Conservation (phyloP, 2,797 vertebrate species). For the Helostoma temminkii region DNA sequence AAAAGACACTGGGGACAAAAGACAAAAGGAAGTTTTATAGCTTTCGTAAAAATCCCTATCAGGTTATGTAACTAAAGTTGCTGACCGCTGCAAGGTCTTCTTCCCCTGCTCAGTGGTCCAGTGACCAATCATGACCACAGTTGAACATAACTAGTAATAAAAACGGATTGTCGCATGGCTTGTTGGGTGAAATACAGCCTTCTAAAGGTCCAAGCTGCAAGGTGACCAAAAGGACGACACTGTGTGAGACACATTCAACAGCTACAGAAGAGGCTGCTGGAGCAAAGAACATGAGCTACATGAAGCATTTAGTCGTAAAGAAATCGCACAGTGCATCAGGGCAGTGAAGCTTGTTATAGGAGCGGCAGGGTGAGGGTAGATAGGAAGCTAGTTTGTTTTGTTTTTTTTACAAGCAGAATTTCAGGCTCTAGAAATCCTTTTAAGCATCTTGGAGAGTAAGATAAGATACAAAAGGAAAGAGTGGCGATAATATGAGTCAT, state of each 20-base stretch:
- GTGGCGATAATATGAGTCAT: constrained; percentile 13
- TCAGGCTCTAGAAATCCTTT: constrained; percentile 30
- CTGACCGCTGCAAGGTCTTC: constrained; percentile 69
- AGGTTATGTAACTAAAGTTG: constrained; percentile 53
- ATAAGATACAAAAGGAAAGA: constrained; percentile 33
- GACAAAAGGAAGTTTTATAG: constrained; percentile 40
- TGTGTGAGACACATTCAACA: constrained; percentile 47
- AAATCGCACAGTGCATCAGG: constrained; percentile 20
- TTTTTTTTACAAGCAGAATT: constrained; percentile 27
- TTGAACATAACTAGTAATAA: constrained; percentile 70
- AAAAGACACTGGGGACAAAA: constrained; percentile 14
- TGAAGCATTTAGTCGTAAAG: constrained; percentile 64
- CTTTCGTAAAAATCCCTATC: constrained; percentile 52
- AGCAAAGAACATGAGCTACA: constrained; percentile 41
- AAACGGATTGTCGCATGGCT: constrained; percentile 42
- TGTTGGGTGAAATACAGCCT: constrained; percentile 73
- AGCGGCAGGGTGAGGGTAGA: constrained; percentile 14
- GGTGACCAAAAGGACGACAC: constrained; percentile 70
- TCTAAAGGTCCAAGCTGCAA: constrained; percentile 64
- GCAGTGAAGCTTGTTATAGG: constrained; percentile 49
- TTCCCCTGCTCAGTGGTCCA: constrained; percentile 54
- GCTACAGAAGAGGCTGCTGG: constrained; percentile 13
- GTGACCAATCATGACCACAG: constrained; percentile 60
- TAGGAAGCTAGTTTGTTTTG: constrained; percentile 16
- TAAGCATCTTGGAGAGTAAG: constrained; percentile 13